phyloP scores from a whole-genome alignment of 2,888 invertebrate species.

The Oegoconia quadripuncta region DNA sequence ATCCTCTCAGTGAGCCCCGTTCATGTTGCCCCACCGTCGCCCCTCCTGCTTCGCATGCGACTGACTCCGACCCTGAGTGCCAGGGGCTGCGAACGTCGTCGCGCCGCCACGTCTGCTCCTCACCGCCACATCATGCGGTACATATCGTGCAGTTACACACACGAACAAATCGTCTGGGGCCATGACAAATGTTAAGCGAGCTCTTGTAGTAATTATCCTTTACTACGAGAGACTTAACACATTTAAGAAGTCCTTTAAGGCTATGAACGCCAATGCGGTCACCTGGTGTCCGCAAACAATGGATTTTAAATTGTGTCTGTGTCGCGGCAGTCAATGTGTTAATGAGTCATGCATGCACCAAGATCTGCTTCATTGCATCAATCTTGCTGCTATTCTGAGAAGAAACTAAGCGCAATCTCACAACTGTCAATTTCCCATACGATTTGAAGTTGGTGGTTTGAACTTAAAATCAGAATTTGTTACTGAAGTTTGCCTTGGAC shows the following conservation, averaged over 20 bases:
- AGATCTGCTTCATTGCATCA: too few relatives aligned
- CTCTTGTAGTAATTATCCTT: constrained; percentile 13
- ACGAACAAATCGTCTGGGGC: constrained; percentile 33
- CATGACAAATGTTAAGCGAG: constrained; percentile 40
- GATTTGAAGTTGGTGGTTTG: too few relatives aligned
- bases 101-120: constrained; percentile 47
- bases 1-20: constrained; percentile 80
- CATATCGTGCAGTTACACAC: constrained; percentile 52
- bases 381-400: too few relatives aligned
- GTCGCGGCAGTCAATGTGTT: too few relatives aligned
- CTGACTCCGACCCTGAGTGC: constrained; percentile 76
- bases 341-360: too few relatives aligned
- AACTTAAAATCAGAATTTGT: neutral
- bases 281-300: too few relatives aligned
- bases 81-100: constrained; percentile 76
- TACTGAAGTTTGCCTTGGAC: neutral
- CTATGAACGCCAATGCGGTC: too few relatives aligned
- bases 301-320: too few relatives aligned
- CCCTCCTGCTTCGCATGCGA: constrained; percentile 79
- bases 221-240: too few relatives aligned
- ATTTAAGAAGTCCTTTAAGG: too few relatives aligned
- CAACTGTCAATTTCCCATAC: too few relatives aligned
- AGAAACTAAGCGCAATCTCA: too few relatives aligned
- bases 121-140: constrained; percentile 65
- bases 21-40: constrained; percentile 80